Conservation (phyloP, 2,113 vertebrate genomes). For the Lepus americanus region DNA sequence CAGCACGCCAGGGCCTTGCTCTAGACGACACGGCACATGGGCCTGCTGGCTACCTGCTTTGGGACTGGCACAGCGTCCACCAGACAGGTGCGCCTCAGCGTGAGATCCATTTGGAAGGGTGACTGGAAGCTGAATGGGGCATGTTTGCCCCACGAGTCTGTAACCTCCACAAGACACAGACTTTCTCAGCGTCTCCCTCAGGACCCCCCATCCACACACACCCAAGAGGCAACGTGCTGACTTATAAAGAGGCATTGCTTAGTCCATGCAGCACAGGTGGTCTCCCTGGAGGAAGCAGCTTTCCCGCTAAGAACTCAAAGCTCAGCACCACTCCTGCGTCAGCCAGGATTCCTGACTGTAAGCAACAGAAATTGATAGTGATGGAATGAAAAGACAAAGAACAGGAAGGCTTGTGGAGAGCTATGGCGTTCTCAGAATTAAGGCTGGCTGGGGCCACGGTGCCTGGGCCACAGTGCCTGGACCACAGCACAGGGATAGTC, state of each 20-base stretch:
- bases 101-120: background rate
- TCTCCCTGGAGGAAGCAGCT: background rate
- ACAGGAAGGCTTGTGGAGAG: background rate
- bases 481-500: background rate
- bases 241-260: background rate
- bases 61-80: background rate
- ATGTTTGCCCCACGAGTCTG: background rate
- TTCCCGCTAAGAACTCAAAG: slow-evolving; percentile 13
- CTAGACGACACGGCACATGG: background rate
- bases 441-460: background rate
- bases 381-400: background rate
- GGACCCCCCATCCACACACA: background rate
- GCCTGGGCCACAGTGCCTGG: background rate
- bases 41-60: background rate
- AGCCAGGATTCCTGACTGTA: background rate
- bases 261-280: background rate
- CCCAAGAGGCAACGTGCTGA: background rate
- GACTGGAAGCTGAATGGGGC: background rate
- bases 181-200: background rate
- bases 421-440: background rate
- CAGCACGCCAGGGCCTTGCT: background rate
- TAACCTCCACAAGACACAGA: background rate
- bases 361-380: background rate
- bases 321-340: background rate
- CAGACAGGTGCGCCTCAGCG: background rate